These are phyloP conservation scores for Hystrix brachyura DNA, from an alignment of 2,113 vertebrate genomes.

Conservation along the genomic window DNA sequence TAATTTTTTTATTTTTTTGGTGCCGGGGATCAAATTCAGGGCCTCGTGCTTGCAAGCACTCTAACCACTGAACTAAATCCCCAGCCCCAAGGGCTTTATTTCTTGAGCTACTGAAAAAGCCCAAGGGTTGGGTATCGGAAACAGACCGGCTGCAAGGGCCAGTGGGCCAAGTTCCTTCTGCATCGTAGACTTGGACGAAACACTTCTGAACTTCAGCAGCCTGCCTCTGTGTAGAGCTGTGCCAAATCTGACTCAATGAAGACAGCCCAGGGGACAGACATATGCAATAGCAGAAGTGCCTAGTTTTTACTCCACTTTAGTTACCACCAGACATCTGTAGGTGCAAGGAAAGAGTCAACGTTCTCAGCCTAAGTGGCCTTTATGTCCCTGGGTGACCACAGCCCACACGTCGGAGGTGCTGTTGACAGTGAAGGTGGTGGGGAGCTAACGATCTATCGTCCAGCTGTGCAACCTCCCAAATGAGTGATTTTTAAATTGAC, in stretches of 20 bases:
- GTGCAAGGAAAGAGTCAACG: too few species aligned
- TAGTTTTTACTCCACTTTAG: not conserved
- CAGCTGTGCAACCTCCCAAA: not conserved
- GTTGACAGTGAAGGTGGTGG: not conserved
- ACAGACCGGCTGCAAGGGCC: not conserved
- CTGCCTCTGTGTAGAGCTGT: not conserved
- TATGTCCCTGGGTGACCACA: not conserved
- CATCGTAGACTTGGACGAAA: not conserved
- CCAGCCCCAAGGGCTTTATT: not conserved
- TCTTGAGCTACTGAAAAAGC: not conserved
- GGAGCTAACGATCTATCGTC: too few species aligned
- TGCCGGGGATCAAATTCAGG: too few species aligned
- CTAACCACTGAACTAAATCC: too few species aligned
- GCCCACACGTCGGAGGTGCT: not conserved
- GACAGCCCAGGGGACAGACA: not conserved
- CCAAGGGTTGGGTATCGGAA: not conserved
- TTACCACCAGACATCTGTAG: not conserved
- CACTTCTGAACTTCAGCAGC: not conserved
- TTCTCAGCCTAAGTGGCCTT: not conserved
- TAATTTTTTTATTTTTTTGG: too few species aligned
- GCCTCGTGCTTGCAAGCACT: too few species aligned
- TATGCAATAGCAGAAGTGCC: not conserved
- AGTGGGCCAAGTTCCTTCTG: not conserved
- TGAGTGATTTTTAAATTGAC: not conserved
- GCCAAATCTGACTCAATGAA: not conserved